Percentiles rank a stretch among this genome's conserved stretches.
phyloP scores from a whole-genome alignment of 2,797 vertebrate genomes.

The Synaphobranchus kaupii region DNA sequence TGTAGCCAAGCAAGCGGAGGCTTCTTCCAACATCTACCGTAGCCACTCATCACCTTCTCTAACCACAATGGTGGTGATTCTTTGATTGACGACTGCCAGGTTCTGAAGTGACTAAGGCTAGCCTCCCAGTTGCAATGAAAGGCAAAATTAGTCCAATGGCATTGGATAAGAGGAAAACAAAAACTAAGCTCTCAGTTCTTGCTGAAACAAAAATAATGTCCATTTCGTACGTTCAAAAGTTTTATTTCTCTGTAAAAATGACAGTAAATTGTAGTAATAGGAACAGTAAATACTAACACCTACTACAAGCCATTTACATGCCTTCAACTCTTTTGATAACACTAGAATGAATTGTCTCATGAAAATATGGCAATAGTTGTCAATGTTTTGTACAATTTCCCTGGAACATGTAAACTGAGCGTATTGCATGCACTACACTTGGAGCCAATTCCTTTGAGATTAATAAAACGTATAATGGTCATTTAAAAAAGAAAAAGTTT shows the following conservation, averaged over 20 bases:
- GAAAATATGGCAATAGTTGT: constrained; percentile 29
- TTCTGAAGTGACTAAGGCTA: background rate
- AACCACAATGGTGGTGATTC: background rate
- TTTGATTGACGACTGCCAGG: background rate
- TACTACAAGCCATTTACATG: constrained; percentile 51
- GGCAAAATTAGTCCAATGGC: background rate
- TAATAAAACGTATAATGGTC: constrained; percentile 6
- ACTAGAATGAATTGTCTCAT: constrained; percentile 33
- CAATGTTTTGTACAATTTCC: constrained; percentile 14
- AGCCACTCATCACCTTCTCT: background rate
- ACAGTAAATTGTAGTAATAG: constrained; percentile 47
- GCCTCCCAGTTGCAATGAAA: background rate
- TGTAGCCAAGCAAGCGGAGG: background rate
- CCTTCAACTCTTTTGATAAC: constrained; percentile 39
- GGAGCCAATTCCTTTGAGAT: constrained; percentile 30
- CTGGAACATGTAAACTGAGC: constrained; percentile 25
- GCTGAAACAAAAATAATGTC: background rate
- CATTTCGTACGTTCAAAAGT: constrained; percentile 51
- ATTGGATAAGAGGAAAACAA: background rate
- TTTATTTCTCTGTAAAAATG: constrained; percentile 61
- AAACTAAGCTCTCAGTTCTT: background rate
- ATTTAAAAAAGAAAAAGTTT: constrained; percentile 31
- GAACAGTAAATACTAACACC: constrained; percentile 41
- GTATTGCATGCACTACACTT: constrained; percentile 43
- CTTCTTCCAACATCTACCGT: background rate